Base-by-base conservation (phyloP, 2,888 invertebrate genomes). In the Athrips mouffetella region DNA sequence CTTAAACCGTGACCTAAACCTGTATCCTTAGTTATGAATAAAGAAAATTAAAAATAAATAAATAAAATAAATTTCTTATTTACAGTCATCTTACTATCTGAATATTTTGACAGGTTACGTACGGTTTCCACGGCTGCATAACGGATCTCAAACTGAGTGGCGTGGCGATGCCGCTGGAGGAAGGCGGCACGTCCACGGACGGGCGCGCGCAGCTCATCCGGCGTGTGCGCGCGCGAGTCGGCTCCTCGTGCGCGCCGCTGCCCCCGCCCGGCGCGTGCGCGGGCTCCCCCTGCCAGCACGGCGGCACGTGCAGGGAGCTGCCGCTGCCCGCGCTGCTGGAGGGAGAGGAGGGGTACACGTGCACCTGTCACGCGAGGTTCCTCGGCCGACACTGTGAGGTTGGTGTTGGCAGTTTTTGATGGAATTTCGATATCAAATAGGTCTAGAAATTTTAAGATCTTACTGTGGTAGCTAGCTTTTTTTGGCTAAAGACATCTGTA, bases 71-170 rank as follows among this genome's bases (percentile, higher is more conserved):
- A n/a, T n/a, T n/a, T n/a, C n/a, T n/a, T n/a, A n/a, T n/a, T n/a
- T n/a, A n/a, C n/a, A n/a, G n/a, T n/a, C n/a, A n/a, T n/a, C n/a
- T n/a, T n/a, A n/a, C n/a, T n/a, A n/a, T n/a, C n/a, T n/a, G n/a
- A n/a, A n/a, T n/a, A n/a, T n/a, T n/a, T n/a, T n/a, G n/a, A 10
- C 93, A 95, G 78, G 92, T 97, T 42, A 94, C 93, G 40, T 90
- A 93, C 54, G 98, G 98, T 0, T 97, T 97, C 75, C 90, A 94
- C 49, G 98, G 98, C 1, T 98, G 98, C 74, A 92, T 98, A 90
- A 93, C 96, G 51, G 96, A 96, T 65, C 91, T 98, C 23, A 89
- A 92, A 50, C 91, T 98, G 44, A 93, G 94, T 48, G 91, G 93
- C 49, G 91, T 92, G 5, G 85, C 91, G 0, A 90, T 98, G 45